Base-by-base conservation (phyloP, 2,113 vertebrate species). In the Herpetotheres cachinnans region DNA sequence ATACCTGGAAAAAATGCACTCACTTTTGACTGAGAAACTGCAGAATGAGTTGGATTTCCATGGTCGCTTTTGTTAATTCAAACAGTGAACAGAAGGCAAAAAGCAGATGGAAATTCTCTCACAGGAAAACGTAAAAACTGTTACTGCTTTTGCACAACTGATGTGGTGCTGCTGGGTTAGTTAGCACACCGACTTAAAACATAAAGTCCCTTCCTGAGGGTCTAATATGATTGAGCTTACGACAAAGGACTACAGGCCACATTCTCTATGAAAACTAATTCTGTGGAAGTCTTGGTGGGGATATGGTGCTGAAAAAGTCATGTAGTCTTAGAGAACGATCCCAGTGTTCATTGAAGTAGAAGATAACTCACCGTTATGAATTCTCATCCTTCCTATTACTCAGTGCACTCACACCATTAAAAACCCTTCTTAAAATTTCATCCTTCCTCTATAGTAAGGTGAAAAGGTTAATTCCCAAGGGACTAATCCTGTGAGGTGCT, bases 381-480 rank as follows among this genome's bases (percentile, higher is more conserved):
- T 93, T 91, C 42, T 95, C 24, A 55, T 81, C 62, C 67, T 91
- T 93, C 61, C 38, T 69, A 66, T 73, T 92, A 83, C 32, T 67
- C 55, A 22, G 8, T 74, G 59, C 22, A 58, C 78, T 91, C 82
- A 70, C n/a, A 40, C 36, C 55, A 81, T 70, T 74, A 93, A 94
- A 94, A 92, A 63, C 79, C 62, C 42, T 18, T 71, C 82, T 96
- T 71, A 97, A 92, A 97, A 90, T 89, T 93, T 95, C 63, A 92
- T 97, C 59, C 63, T 92, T 96, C 85, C 42, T 67, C 79, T 83
- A 89, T 86, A 83, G n/a, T 49, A 96, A 92, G 96, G 96, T 97
- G 94, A 97, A 97, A 97, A 97, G 94, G 97, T 96, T 97, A 96
- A 96, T 96, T 97, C 94, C 95, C 93, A 95, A 96, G 78, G 85